Evolutionary conservation across 2,113 vertebrate genomes (phyloP).

Genomic region (Heterocephalus glaber): DNA sequence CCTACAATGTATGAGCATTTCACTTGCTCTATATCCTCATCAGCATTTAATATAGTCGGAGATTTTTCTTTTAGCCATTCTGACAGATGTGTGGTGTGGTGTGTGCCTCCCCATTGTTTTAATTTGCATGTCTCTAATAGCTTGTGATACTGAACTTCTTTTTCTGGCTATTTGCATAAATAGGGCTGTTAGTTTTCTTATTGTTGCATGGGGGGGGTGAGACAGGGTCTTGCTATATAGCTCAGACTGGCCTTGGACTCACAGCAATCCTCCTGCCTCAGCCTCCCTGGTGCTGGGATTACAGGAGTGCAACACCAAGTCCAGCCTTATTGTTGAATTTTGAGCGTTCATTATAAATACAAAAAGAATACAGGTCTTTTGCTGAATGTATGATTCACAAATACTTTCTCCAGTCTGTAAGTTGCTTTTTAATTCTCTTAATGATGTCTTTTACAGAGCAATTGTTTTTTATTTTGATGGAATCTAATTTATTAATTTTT

Average conservation of each 20-base stretch:
- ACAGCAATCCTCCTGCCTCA: neutral
- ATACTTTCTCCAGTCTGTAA: conserved; percentile 26
- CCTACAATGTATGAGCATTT: neutral
- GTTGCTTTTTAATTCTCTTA: conserved; percentile 29
- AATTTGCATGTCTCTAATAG: neutral
- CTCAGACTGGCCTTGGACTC: neutral
- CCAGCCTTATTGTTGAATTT: neutral
- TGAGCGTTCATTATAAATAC: conserved; percentile 6
- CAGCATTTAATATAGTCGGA: neutral
- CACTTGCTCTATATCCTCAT: neutral
- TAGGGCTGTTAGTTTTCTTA: conserved; percentile 32
- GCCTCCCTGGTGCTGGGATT: neutral
- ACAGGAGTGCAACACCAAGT: neutral
- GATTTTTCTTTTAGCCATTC: conserved; percentile 48
- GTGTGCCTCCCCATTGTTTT: neutral
- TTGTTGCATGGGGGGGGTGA: neutral
- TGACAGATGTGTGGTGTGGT: neutral
- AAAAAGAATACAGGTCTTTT: neutral
- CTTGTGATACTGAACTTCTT: neutral
- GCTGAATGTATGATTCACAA: neutral
- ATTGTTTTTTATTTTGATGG: conserved; percentile 28
- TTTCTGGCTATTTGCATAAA: conserved; percentile 47
- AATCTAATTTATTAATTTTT: neutral
- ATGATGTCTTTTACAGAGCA: conserved; percentile 22
- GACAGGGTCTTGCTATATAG: neutral